Conservation (phyloP, 2,113 vertebrate genomes). For the Odobenus rosmarus region DNA sequence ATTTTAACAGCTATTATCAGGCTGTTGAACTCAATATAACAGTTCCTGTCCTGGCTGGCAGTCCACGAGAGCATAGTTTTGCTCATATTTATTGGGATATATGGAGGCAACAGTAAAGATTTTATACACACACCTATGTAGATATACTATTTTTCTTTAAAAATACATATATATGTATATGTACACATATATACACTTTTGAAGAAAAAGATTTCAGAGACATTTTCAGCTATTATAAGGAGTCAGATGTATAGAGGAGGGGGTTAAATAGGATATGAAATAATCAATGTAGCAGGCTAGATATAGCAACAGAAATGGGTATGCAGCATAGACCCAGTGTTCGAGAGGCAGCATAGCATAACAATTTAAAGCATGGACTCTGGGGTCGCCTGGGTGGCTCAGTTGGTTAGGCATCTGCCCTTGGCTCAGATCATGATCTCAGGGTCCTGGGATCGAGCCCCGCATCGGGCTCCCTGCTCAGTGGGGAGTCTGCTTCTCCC, state of each 20-base stretch:
- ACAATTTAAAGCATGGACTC: not conserved
- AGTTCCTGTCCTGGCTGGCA: not conserved
- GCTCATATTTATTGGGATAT: not conserved
- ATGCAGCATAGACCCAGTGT: not conserved
- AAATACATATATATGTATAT: not conserved
- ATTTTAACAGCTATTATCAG: slow-evolving; percentile 36
- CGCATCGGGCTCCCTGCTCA: no score
- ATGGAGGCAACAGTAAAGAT: not conserved
- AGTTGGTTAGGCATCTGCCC: no score
- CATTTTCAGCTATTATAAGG: not conserved
- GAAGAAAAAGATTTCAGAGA: slow-evolving; percentile 19
- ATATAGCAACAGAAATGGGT: not conserved
- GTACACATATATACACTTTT: not conserved
- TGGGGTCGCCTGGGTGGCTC: no score
- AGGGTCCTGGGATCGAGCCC: no score
- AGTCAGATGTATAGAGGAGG: not conserved
- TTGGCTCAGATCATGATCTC: no score
- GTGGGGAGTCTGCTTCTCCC: no score
- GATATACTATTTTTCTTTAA: not conserved
- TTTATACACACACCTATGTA: not conserved
- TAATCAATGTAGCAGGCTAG: not conserved
- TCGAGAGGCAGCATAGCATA: not conserved
- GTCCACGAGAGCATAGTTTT: not conserved
- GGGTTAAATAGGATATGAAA: not conserved
- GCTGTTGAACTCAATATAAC: not conserved